A percentile compares a stretch with the other conserved stretches of the same genome.
phyloP scores from a whole-genome alignment of 2,888 invertebrate species.

The Heliconius erato region DNA sequence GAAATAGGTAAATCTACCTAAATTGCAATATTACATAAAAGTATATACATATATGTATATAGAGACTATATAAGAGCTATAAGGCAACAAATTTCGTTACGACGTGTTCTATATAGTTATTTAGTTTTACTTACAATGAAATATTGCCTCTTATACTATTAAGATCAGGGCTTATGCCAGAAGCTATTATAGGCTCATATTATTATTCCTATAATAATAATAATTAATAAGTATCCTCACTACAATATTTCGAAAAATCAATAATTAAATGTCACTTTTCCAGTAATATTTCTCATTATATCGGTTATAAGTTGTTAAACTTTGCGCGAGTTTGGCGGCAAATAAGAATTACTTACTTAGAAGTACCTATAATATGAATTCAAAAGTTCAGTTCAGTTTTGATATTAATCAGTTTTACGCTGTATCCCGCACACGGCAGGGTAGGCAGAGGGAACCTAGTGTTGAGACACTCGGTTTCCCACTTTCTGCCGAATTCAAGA shows the following conservation, averaged over 20 bases:
- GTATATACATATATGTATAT: slow-evolving; percentile 2
- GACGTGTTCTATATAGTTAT: neutral
- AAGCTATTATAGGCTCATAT: neutral
- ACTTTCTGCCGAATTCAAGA: too few relatives aligned
- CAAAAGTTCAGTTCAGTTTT: neutral
- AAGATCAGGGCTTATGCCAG: neutral
- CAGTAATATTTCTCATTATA: neutral
- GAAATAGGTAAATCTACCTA: slow-evolving; percentile 7
- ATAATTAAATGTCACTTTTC: neutral
- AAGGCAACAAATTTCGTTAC: slow-evolving; percentile 14
- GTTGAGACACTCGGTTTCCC: too few relatives aligned
- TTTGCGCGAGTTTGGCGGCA: neutral
- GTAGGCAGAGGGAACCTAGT: too few relatives aligned
- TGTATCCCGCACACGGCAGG: too few relatives aligned
- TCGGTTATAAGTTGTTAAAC: neutral
- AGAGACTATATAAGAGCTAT: neutral
- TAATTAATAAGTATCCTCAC: neutral
- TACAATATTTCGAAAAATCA: neutral
- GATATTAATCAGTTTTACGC: neutral
- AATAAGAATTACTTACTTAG: neutral
- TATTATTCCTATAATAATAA: neutral
- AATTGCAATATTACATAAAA: neutral
- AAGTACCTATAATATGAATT: neutral
- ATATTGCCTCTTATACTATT: neutral
- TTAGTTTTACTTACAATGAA: neutral